Percentiles rank a stretch among this genome's conserved stretches.
Evolutionary conservation across 2,888 invertebrate genomes (phyloP).

Genomic region (Synanthedon formicaeformis): DNA sequence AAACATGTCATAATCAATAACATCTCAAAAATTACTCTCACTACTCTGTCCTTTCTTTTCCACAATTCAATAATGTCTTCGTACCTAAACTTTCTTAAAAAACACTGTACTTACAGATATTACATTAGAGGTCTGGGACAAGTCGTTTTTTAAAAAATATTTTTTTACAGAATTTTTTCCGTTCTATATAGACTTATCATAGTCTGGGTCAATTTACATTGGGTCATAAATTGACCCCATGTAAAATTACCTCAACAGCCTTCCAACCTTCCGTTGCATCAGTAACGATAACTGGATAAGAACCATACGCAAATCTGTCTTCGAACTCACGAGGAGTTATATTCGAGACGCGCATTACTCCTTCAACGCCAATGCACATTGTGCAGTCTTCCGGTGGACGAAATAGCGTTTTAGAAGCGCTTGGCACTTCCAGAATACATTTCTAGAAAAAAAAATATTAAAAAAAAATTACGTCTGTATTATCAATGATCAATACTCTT

Average conservation of each 20-base stretch:
- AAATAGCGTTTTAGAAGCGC: constrained; percentile 59
- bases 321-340: constrained; percentile 80
- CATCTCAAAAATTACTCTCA: too few species aligned
- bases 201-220: neutral
- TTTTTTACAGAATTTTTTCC: too few species aligned
- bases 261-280: constrained; percentile 88
- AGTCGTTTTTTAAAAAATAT: too few species aligned
- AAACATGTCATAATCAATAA: too few species aligned
- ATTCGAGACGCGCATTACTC: constrained; percentile 75
- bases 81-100: too few species aligned
- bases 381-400: constrained; percentile 85
- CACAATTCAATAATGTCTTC: too few species aligned
- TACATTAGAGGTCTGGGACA: too few species aligned
- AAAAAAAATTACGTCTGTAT: constrained; percentile 4
- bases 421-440: constrained; percentile 40
- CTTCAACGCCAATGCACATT: constrained; percentile 76
- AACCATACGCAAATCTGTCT: constrained; percentile 78
- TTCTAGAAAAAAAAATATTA: constrained; percentile 37
- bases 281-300: constrained; percentile 84
- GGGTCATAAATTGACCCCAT: neutral
- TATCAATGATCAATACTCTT: neutral
- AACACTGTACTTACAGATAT: too few species aligned
- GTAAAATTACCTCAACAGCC: constrained; percentile 67
- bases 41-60: too few species aligned
- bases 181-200: too few species aligned